A percentile compares a stretch with the other conserved stretches of the same genome.
phyloP scores from a whole-genome alignment of 2,888 invertebrate species.

The Nysson spinosus region DNA sequence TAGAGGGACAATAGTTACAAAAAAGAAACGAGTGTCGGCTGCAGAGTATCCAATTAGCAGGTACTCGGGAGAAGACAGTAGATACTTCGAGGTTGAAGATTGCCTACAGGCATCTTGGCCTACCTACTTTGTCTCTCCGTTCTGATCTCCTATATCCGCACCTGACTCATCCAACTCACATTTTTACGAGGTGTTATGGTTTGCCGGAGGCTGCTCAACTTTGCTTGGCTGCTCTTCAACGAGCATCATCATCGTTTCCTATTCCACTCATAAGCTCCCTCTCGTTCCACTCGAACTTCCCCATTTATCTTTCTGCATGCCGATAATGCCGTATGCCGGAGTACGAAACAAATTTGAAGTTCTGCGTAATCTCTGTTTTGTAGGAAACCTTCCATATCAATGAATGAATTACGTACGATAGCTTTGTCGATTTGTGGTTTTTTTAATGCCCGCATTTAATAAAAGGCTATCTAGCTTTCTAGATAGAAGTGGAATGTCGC shows the following conservation, averaged over 20 bases:
- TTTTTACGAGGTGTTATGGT: constrained; percentile 40
- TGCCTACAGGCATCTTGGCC: constrained; percentile 47
- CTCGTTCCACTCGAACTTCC: constrained; percentile 15
- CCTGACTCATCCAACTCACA: constrained; percentile 28
- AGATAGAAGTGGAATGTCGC: too few relatives aligned
- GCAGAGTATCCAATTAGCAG: constrained; percentile 64
- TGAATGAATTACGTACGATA: too few relatives aligned
- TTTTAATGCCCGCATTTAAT: too few relatives aligned
- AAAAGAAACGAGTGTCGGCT: constrained; percentile 48
- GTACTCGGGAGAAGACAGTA: constrained; percentile 48
- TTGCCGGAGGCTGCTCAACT: constrained; percentile 40
- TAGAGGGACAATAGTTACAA: constrained; percentile 17
- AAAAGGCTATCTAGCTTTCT: too few relatives aligned
- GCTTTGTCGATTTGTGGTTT: too few relatives aligned
- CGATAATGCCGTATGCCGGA: constrained; percentile 6
- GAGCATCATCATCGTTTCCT: constrained; percentile 7
- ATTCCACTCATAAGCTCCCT: background rate
- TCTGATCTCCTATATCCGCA: constrained; percentile 18
- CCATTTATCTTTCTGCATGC: constrained; percentile 31
- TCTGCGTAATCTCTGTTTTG: too few relatives aligned
- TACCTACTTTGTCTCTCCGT: constrained; percentile 34
- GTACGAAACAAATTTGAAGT: too few relatives aligned
- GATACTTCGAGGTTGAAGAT: constrained; percentile 40
- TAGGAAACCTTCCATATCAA: too few relatives aligned
- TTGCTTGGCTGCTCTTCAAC: constrained; percentile 44